Conservation (phyloP, 23 tunicate genomes). For the Halocynthia roretzi region DNA sequence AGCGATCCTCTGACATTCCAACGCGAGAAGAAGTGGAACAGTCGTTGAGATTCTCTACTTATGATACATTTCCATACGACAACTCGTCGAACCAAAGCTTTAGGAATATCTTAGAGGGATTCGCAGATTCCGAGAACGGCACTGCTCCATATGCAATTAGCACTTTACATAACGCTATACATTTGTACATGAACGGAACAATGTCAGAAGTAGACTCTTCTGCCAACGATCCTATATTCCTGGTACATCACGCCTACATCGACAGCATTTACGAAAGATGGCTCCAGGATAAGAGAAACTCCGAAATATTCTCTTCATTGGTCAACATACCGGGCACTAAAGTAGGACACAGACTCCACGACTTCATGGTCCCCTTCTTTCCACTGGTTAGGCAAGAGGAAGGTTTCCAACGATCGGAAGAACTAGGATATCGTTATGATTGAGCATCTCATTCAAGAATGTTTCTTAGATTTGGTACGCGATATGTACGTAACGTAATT, state of each 20-base stretch:
- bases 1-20: slow-evolving; percentile 41
- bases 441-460: not conserved
- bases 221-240: slow-evolving; percentile 81
- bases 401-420: slow-evolving; percentile 33
- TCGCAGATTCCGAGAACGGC: slow-evolving; percentile 56
- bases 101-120: slow-evolving; percentile 72
- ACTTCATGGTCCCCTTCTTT: slow-evolving; percentile 86
- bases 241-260: slow-evolving; percentile 66
- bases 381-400: slow-evolving; percentile 56
- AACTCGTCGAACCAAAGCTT: slow-evolving; percentile 39
- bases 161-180: slow-evolving; percentile 72
- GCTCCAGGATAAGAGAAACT: slow-evolving; percentile 19
- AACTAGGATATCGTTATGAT: slow-evolving; percentile 57
- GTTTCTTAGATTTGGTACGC: too few relatives aligned
- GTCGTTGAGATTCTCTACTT: slow-evolving; percentile 16
- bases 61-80: slow-evolving; percentile 57
- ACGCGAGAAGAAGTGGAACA: slow-evolving; percentile 35
- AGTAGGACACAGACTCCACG: slow-evolving; percentile 63
- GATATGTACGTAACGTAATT: too few relatives aligned
- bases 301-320: not conserved
- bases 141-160: slow-evolving; percentile 33
- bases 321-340: not conserved
- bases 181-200: slow-evolving; percentile 85
- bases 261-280: slow-evolving; percentile 72
- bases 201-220: slow-evolving; percentile 75